Conservation (phyloP, 2,888 invertebrate genomes). For the Therioaphis trifolii region DNA sequence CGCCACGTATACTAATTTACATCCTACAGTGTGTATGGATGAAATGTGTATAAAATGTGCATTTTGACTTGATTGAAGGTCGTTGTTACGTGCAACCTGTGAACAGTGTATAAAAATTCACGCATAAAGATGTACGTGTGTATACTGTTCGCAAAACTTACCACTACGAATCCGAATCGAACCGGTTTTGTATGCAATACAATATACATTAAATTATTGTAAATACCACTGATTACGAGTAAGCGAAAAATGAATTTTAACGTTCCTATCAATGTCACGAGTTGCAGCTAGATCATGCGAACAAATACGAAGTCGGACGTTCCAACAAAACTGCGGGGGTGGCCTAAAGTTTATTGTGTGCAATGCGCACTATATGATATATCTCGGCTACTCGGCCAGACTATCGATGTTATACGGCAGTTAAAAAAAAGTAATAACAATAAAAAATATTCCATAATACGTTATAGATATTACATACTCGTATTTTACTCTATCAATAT, state of each 20-base stretch:
- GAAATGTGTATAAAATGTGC: slow-evolving; percentile 52
- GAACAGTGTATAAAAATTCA: background rate
- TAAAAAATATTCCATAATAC: too few relatives aligned
- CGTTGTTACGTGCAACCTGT: slow-evolving; percentile 31
- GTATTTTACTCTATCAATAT: too few relatives aligned
- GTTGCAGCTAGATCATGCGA: background rate
- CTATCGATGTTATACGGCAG: too few relatives aligned
- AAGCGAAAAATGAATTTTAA: background rate
- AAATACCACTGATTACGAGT: background rate
- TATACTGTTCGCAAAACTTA: too few relatives aligned
- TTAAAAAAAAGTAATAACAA: too few relatives aligned
- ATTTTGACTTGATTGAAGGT: slow-evolving; percentile 51
- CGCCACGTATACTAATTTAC: slow-evolving; percentile 39
- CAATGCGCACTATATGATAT: too few relatives aligned
- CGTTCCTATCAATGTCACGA: background rate
- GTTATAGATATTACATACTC: too few relatives aligned
- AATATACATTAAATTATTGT: background rate
- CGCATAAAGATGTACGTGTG: background rate
- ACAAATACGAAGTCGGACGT: too few relatives aligned
- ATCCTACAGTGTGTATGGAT: slow-evolving; percentile 12
- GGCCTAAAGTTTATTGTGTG: too few relatives aligned
- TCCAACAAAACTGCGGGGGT: too few relatives aligned
- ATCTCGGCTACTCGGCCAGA: too few relatives aligned
- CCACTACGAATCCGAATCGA: too few relatives aligned
- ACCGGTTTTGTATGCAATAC: background rate